Evolutionary conservation across 2,113 vertebrate genomes (phyloP), one percentile per base, ranked within the genome.

Genomic region (Chionomys nivalis): DNA sequence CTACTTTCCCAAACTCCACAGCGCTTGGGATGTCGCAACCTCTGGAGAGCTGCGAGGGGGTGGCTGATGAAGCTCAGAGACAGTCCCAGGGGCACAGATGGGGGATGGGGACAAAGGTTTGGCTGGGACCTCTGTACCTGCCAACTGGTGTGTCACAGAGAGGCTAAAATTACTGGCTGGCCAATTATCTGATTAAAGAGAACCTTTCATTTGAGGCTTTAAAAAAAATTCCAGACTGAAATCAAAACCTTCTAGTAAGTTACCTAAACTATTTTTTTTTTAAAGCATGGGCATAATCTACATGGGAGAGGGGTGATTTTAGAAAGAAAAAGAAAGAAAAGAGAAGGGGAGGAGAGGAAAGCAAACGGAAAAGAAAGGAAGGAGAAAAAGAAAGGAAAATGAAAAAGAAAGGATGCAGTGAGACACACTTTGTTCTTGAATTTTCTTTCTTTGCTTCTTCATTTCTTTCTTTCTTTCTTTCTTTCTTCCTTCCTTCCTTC

Each of bases 71-170:
- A 98, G 97, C 58, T 98, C 98, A 98, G 97, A 98, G 98, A 97
- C 97, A 94, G 97, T 98, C 99, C 98, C 98, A 36, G 44, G 66
- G 85, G 14, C 28, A 47, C 33, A 94, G 94, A 94, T 97, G 96
- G 93, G 96, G 96, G 91, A 92, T 87, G 39, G 90, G 98, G 96
- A 96, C 85, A 96, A 98, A 98, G 98, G 97, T 98, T 98, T 97
- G 96, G 98, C 98, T 98, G 96, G 72, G 92, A 97, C 98, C 97
- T 97, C 98, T 98, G 97, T 99, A 99, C 99, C 99, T 99, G 99
- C 99, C 99, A 99, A 99, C 98, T 99, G 99, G 98, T 99, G 98
- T 99, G 99, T 99, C 99, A 99, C 98, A 98, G 98, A 98, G 97
- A 75, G 96, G 98, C 98, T 99, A 98, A 98, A 98, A 98, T 99